These are phyloP conservation scores for Ectropis crepuscularia DNA, from an alignment of 2,888 invertebrate species.

Conservation along the genomic window DNA sequence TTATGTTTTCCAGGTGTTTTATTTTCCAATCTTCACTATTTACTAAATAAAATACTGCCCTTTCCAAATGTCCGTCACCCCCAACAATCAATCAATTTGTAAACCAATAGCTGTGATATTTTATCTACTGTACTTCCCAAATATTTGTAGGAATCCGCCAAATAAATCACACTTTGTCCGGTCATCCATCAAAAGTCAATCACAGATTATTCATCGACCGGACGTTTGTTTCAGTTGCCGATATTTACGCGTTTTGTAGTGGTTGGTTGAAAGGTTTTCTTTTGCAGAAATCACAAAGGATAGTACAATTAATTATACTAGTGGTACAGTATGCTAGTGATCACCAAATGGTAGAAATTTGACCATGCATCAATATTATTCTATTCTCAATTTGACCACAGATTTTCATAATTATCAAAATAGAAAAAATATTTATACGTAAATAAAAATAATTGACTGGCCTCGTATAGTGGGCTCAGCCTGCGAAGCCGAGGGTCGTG, in stretches of 20 bases:
- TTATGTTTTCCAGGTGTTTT: too few species aligned
- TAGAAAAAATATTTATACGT: too few species aligned
- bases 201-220: conserved; percentile 47
- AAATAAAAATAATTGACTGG: too few species aligned
- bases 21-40: too few species aligned
- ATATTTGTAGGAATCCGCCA: conserved; percentile 54
- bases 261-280: neutral
- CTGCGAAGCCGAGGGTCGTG: too few species aligned
- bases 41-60: neutral
- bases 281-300: neutral
- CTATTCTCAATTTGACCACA: too few species aligned
- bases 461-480: too few species aligned
- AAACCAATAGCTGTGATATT: conserved; percentile 53
- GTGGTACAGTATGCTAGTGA: too few species aligned
- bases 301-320: too few species aligned
- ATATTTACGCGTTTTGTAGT: neutral
- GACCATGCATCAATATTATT: too few species aligned
- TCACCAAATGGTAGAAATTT: too few species aligned
- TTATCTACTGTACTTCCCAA: conserved; percentile 8
- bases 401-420: too few species aligned
- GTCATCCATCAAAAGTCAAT: conserved; percentile 64
- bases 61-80: neutral
- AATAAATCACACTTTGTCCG: conserved; percentile 60
- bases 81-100: conserved; percentile 66
- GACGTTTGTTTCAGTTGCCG: conserved; percentile 13